Base-by-base conservation (phyloP, 2,113 vertebrate genomes). In the Corvus hawaiiensis region DNA sequence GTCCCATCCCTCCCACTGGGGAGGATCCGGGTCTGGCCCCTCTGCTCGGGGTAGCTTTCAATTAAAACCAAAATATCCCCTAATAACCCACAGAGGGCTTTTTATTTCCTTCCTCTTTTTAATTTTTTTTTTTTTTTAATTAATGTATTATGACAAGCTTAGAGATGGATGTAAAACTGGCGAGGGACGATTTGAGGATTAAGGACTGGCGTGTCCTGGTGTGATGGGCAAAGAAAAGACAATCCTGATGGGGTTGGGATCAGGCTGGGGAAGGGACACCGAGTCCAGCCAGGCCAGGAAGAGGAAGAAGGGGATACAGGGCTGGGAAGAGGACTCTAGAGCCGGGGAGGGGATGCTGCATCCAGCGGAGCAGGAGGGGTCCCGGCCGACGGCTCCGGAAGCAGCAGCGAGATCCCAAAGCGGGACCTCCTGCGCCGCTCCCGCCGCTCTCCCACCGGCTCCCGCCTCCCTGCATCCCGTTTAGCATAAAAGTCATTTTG, bases 401-500 rank as follows among this genome's bases (percentile, higher is more conserved):
- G 39, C 28, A 8, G 41, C 51, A 2, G 55, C 4, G 37, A 54
- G 71, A 86, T 56, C 79, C 88, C 88, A 16, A n/a, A 43, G 18
- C 7, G 27, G 79, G 63, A 71, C 27, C 39, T 30, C 55, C 20
- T 1, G 61, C 10, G 33, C 66, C 1, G 2, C 1, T 46, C 72
- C 77, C 13, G 77, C 83, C 20, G 15, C 1, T 2, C 48, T 58
- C 33, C 73, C 28, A 1, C 28, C 37, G 5, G 16, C 66, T 93
- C 75, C 85, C 61, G 46, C 84, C 87, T 2, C 12, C 75, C 61
- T 4, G 7, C 64, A 0, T 56, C 93, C 79, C 10, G 43, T 95
- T 97, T 96, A 93, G 96, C 97, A 97, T 94, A 96, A 96, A 96
- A 97, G 69, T 94, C 85, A 95, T 96, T 95, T 96, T 37, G 72